Percentiles rank a stretch among this genome's conserved stretches.
Conservation (phyloP, 2,797 vertebrate genomes). For the Sebastes hopkinsi region DNA sequence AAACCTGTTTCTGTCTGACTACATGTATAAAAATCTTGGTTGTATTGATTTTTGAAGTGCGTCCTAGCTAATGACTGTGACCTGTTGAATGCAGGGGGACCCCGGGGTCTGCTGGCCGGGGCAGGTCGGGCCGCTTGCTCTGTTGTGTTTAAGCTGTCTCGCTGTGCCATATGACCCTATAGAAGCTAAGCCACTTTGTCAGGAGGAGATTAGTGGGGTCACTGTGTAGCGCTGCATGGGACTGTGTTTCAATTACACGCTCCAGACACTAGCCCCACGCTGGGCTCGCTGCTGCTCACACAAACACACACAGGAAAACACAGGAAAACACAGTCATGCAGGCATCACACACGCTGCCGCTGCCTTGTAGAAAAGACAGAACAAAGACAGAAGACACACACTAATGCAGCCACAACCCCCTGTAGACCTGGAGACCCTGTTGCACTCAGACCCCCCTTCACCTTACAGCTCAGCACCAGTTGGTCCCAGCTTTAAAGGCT, state of each 20-base stretch:
- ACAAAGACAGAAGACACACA: slow-evolving; percentile 4
- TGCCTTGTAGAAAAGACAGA: not conserved
- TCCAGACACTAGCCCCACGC: slow-evolving; percentile 67
- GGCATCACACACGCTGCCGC: not conserved
- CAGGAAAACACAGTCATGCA: slow-evolving; percentile 6
- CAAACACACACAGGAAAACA: slow-evolving; percentile 6
- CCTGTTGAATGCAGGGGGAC: slow-evolving; percentile 45
- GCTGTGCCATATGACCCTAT: slow-evolving; percentile 82
- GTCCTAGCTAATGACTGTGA: slow-evolving; percentile 1
- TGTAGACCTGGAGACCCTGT: slow-evolving; percentile 2
- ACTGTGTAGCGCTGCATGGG: slow-evolving; percentile 74
- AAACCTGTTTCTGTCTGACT: slow-evolving; percentile 2
- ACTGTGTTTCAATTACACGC: slow-evolving; percentile 79
- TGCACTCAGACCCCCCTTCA: slow-evolving; percentile 14
- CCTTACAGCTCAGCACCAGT: slow-evolving; percentile 40
- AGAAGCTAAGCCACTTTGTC: slow-evolving; percentile 85
- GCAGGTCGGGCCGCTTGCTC: not conserved
- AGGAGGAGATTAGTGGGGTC: slow-evolving; percentile 85
- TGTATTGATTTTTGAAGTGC: not conserved
- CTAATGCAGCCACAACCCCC: slow-evolving; percentile 36
- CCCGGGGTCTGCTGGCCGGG: slow-evolving; percentile 20
- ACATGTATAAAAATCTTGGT: not conserved
- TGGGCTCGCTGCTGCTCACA: slow-evolving; percentile 62
- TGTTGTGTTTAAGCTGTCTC: slow-evolving; percentile 76
- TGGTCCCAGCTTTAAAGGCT: slow-evolving; percentile 39